phyloP scores from a whole-genome alignment of 2,113 vertebrate species.

The Varanus komodoensis region DNA sequence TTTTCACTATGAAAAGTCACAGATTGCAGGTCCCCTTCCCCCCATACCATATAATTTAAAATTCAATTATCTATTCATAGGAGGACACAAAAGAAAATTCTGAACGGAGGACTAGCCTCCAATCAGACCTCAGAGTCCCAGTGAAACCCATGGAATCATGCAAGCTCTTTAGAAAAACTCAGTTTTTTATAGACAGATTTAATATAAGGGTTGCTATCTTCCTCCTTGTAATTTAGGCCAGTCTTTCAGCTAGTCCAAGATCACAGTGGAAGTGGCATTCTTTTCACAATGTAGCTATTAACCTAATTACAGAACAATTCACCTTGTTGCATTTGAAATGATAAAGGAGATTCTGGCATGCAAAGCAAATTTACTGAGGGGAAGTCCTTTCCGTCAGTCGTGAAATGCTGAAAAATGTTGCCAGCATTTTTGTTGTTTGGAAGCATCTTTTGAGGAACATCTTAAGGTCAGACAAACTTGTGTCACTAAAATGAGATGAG shows the following conservation, averaged over 20 bases:
- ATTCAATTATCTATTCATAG: neutral
- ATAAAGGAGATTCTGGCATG: neutral
- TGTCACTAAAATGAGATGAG: neutral
- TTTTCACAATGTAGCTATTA: neutral
- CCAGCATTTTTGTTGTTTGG: neutral
- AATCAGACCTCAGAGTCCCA: neutral
- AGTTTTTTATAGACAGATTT: neutral
- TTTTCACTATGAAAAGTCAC: too few species aligned
- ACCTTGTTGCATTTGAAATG: neutral
- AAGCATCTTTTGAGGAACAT: conserved; percentile 17
- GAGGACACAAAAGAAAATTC: neutral
- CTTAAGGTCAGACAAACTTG: conserved; percentile 2
- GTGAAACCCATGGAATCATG: neutral
- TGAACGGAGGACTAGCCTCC: neutral
- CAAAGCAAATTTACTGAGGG: neutral
- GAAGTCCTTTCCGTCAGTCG: neutral
- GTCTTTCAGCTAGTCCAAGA: neutral
- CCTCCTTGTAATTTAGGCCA: neutral
- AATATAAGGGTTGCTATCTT: neutral
- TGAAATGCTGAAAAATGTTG: neutral
- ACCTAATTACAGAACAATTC: neutral
- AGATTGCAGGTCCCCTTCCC: too few species aligned
- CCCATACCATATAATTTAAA: neutral
- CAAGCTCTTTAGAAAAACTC: neutral
- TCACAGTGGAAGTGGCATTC: neutral